These are phyloP conservation scores for Torymus texanus DNA, from an alignment of 2,888 invertebrate genomes.

Conservation along the genomic window DNA sequence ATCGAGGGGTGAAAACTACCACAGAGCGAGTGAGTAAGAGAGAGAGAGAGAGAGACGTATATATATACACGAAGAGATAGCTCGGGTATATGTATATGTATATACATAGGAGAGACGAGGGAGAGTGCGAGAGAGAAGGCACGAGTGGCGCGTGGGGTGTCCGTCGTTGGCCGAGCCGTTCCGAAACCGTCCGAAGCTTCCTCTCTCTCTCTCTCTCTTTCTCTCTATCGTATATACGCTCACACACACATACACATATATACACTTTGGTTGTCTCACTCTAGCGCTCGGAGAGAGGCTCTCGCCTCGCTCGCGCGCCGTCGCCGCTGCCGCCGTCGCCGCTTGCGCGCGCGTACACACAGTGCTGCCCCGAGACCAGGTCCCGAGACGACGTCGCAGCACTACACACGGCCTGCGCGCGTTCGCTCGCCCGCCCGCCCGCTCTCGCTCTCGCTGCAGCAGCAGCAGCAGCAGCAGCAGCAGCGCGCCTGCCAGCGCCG, in stretches of 20 bases:
- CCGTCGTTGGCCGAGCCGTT: constrained; percentile 68
- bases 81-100: no score
- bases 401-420: neutral
- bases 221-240: no score
- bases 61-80: no score
- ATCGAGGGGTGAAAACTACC: constrained; percentile 69
- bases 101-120: no score
- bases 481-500: constrained; percentile 58
- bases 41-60: no score
- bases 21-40: constrained; percentile 37
- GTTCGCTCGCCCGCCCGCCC: neutral
- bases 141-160: constrained; percentile 67
- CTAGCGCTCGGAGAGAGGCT: constrained; percentile 5
- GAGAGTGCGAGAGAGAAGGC: no score
- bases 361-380: constrained; percentile 69
- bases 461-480: constrained; percentile 41
- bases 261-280: constrained; percentile 34
- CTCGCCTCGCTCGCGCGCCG: neutral
- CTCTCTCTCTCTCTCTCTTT: constrained; percentile 39
- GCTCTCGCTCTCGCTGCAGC: constrained; percentile 51
- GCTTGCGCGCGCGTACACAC: constrained; percentile 31
- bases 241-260: no score
- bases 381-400: constrained; percentile 63
- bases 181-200: constrained; percentile 71
- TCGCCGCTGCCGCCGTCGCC: constrained; percentile 2